Evolutionary conservation across 2,888 invertebrate species (phyloP).

Genomic region (Lumbricus terrestris): DNA sequence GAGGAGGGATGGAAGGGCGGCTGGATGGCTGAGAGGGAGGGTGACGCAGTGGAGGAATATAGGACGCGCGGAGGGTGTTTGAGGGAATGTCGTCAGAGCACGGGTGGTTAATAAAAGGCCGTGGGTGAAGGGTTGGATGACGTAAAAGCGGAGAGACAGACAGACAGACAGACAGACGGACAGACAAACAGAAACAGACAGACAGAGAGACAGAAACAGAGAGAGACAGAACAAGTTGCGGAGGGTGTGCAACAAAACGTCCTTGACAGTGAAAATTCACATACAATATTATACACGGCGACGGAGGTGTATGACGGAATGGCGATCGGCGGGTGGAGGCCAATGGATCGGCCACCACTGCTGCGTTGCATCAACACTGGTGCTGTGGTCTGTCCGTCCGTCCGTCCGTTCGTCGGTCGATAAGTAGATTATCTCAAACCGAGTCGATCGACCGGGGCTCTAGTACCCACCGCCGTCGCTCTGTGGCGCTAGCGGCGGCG

Average conservation of each 20-base stretch:
- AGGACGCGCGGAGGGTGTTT: too few relatives aligned
- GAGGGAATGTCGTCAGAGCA: neutral
- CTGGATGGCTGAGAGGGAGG: too few relatives aligned
- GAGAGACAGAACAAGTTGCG: neutral
- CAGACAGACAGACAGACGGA: neutral
- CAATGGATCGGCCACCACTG: neutral
- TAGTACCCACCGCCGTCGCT: constrained; percentile 5
- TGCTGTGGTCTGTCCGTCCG: neutral
- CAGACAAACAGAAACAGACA: neutral
- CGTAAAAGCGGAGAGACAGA: neutral
- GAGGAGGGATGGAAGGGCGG: too few relatives aligned
- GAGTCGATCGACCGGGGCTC: neutral
- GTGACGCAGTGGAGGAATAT: too few relatives aligned
- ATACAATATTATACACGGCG: too few relatives aligned
- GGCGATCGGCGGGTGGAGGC: neutral
- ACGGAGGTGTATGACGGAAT: neutral
- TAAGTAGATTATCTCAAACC: neutral
- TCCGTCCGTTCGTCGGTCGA: neutral
- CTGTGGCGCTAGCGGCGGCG: neutral
- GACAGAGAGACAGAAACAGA: neutral
- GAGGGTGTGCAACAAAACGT: neutral
- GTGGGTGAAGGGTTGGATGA: neutral
- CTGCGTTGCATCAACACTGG: neutral
- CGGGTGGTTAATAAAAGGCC: neutral
- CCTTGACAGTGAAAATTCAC: neutral